Conservation (phyloP, 1,140 invertebrate genomes). For the Heliconius himera region DNA sequence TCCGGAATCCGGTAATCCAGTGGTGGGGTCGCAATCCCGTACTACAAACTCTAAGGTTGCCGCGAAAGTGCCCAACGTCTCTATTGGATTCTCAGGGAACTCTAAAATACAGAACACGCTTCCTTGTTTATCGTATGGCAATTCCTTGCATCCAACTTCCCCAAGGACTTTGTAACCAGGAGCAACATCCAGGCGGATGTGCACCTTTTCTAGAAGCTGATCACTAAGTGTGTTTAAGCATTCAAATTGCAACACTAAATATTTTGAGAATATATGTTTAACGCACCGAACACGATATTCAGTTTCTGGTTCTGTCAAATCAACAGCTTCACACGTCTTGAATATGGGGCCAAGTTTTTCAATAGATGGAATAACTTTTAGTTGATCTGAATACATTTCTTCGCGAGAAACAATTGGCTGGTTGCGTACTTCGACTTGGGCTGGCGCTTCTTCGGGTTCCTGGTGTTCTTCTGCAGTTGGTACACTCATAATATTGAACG, state of each 20-base stretch:
- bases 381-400: conserved; percentile 93
- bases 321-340: conserved; percentile 93
- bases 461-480: conserved; percentile 84
- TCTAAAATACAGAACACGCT: conserved; percentile 92
- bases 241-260: conserved; percentile 96
- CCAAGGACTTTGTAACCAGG: conserved; percentile 89
- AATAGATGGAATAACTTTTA: conserved; percentile 87
- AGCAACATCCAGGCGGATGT: conserved; percentile 91
- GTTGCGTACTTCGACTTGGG: conserved; percentile 77
- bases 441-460: conserved; percentile 75
- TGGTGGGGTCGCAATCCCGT: conserved; percentile 97
- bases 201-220: conserved; percentile 95
- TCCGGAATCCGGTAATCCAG: conserved; percentile 87
- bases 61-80: conserved; percentile 89
- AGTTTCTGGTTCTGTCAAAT: conserved; percentile 98
- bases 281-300: conserved; percentile 98
- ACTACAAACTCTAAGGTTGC: conserved; percentile 96
- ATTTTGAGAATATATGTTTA: conserved; percentile 94
- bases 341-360: conserved; percentile 90
- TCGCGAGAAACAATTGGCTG: conserved; percentile 86
- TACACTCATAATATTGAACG: conserved; percentile 95
- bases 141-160: conserved; percentile 87
- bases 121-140: conserved; percentile 93
- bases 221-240: conserved; percentile 97
- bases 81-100: conserved; percentile 89